A percentile compares a stretch with the other conserved stretches of the same genome.
Conservation (phyloP, 2,888 invertebrate genomes). For the Silvanus unidentatus region DNA sequence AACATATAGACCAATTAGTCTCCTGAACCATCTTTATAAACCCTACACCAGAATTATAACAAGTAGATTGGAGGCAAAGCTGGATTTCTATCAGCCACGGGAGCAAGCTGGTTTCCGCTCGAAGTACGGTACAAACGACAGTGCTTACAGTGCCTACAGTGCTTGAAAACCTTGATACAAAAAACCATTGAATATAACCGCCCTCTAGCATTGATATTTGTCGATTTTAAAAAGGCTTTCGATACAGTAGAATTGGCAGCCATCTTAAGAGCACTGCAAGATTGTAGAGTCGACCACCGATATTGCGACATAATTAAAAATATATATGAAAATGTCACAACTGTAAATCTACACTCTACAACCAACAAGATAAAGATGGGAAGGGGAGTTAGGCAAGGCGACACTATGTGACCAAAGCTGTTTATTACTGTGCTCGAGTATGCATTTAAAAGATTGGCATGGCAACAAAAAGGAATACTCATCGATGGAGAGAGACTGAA, state of each 20-base stretch:
- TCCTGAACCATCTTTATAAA: slow-evolving; percentile 13
- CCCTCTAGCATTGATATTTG: background rate
- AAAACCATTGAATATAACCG: slow-evolving; percentile 16
- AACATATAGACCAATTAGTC: slow-evolving; percentile 14
- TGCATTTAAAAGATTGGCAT: slow-evolving; percentile 15
- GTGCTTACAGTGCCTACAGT: slow-evolving; percentile 12
- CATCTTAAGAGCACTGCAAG: background rate
- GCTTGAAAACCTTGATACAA: slow-evolving; percentile 17
- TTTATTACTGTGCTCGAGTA: slow-evolving; percentile 3
- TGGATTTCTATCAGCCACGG: slow-evolving; percentile 17
- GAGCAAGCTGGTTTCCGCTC: slow-evolving; percentile 19
- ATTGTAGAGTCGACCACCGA: background rate
- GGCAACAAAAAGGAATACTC: slow-evolving; percentile 12
- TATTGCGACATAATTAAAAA: background rate
- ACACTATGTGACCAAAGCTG: slow-evolving; percentile 9
- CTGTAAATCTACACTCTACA: too few species aligned
- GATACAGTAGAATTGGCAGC: slow-evolving; percentile 2
- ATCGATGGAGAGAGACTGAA: slow-evolving; percentile 12
- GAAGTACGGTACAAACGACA: slow-evolving; percentile 16
- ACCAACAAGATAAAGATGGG: too few species aligned
- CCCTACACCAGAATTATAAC: slow-evolving; percentile 17
- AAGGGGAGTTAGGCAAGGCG: background rate
- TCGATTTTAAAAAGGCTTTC: slow-evolving; percentile 6
- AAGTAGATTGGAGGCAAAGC: slow-evolving; percentile 15
- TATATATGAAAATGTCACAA: too few species aligned